Conservation (phyloP, 2,797 vertebrate genomes). For the Lagorchestes hirsutus region DNA sequence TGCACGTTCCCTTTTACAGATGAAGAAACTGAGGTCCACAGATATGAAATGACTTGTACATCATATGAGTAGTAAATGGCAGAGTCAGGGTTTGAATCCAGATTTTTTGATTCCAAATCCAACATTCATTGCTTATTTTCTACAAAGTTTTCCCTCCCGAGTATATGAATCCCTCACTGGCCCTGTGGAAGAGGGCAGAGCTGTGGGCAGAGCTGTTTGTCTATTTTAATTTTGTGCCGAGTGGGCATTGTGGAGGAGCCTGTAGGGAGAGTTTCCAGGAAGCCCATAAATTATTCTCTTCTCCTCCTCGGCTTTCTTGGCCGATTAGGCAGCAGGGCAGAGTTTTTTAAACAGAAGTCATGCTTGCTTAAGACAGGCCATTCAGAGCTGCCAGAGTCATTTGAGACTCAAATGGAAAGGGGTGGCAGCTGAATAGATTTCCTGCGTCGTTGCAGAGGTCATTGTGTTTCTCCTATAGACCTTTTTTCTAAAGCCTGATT, state of each 20-base stretch:
- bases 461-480: constrained; percentile 2
- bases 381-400: constrained; percentile 31
- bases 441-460: background rate
- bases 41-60: background rate
- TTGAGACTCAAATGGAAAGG: constrained; percentile 57
- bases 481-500: constrained; percentile 27
- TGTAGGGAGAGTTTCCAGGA: background rate
- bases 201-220: background rate
- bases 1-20: background rate
- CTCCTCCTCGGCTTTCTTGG: constrained; percentile 25
- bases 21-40: background rate
- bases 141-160: background rate
- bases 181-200: background rate
- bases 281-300: background rate
- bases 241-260: background rate
- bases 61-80: background rate
- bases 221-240: background rate
- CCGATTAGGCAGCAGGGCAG: constrained; percentile 30
- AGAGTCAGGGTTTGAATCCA: background rate
- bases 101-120: background rate
- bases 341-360: constrained; percentile 55
- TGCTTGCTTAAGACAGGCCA: constrained; percentile 48
- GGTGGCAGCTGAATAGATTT: constrained; percentile 32
- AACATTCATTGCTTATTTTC: background rate
- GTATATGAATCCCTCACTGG: background rate